These are phyloP conservation scores for Beroe ovata DNA, from an alignment of 37 sponge, comb jelly and placozoan species.

Conservation along the genomic window DNA sequence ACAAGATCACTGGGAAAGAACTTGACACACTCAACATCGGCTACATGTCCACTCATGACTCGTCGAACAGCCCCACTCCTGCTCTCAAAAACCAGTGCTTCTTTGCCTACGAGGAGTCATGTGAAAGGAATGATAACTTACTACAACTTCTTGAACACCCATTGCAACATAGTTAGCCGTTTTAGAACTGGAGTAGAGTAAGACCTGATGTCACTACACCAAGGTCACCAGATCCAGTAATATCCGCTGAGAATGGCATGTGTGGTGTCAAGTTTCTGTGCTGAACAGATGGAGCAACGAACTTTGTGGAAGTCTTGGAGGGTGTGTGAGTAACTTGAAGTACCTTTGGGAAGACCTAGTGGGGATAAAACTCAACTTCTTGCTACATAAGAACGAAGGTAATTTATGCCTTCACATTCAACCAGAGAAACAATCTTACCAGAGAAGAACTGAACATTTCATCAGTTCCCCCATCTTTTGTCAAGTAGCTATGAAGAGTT, in stretches of 20 bases:
- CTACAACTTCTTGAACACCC: too few species aligned
- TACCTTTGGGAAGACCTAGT: background rate
- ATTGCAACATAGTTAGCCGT: too few species aligned
- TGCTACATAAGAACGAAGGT: too few species aligned
- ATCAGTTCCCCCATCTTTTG: background rate
- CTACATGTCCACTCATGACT: slow-evolving; percentile 78
- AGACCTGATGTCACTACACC: slow-evolving; percentile 10
- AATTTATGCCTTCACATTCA: too few species aligned
- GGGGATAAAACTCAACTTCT: too few species aligned
- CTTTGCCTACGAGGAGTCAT: slow-evolving; percentile 19
- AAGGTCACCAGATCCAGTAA: slow-evolving; percentile 18
- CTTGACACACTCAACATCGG: slow-evolving; percentile 78
- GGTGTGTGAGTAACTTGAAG: slow-evolving; percentile 12
- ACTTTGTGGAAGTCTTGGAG: background rate
- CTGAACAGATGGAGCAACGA: background rate
- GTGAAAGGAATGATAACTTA: too few species aligned
- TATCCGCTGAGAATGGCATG: slow-evolving; percentile 2
- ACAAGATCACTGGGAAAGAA: slow-evolving; percentile 93
- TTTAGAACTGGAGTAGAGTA: too few species aligned
- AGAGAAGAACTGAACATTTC: slow-evolving; percentile 1
- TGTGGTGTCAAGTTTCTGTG: background rate
- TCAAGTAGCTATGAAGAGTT: slow-evolving; percentile 29
- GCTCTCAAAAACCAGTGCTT: slow-evolving; percentile 15
- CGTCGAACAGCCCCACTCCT: slow-evolving; percentile 66
- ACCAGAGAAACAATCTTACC: too few species aligned